Percentiles rank a stretch among this genome's conserved stretches.
These are phyloP conservation scores for Saxidomus purpurata DNA, from an alignment of 1,140 invertebrate genomes.

Conservation along the genomic window DNA sequence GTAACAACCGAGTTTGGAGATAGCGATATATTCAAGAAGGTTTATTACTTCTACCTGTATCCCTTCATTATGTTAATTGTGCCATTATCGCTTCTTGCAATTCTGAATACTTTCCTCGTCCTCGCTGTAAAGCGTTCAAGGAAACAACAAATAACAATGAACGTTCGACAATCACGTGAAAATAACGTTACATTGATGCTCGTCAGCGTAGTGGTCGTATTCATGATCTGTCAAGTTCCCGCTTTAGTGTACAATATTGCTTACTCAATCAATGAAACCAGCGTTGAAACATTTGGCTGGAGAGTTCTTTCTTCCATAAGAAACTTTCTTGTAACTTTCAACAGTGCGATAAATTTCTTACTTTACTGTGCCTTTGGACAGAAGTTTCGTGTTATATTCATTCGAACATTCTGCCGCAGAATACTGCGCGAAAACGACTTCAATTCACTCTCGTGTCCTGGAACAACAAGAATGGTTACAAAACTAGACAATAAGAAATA, in stretches of 20 bases:
- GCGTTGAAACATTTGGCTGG: slow-evolving; percentile 72
- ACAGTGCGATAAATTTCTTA: slow-evolving; percentile 98
- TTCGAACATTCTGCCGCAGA: slow-evolving; percentile 93
- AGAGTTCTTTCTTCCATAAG: slow-evolving; percentile 85
- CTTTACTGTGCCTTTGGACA: slow-evolving; percentile 99
- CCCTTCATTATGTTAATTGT: slow-evolving; percentile 96
- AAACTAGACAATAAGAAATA: slow-evolving; percentile 58
- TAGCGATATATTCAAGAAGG: slow-evolving; percentile 91
- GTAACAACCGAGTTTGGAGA: slow-evolving; percentile 90
- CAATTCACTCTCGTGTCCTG: slow-evolving; percentile 78
- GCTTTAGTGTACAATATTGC: slow-evolving; percentile 95
- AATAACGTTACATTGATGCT: slow-evolving; percentile 93
- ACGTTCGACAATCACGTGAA: slow-evolving; percentile 84
- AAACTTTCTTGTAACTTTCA: slow-evolving; percentile 98
- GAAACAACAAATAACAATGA: slow-evolving; percentile 81
- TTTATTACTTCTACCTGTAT: slow-evolving; percentile 97
- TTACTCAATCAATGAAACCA: slow-evolving; percentile 78
- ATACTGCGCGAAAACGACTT: slow-evolving; percentile 75
- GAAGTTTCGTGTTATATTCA: slow-evolving; percentile 96
- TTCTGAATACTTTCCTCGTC: slow-evolving; percentile 96
- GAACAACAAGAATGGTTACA: slow-evolving; percentile 58
- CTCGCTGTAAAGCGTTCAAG: slow-evolving; percentile 84
- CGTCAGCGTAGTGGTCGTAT: slow-evolving; percentile 96
- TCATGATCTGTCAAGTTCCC: slow-evolving; percentile 96
- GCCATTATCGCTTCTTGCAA: slow-evolving; percentile 93